These are phyloP conservation scores for Trichogramma evanescens DNA, from an alignment of 2,888 invertebrate genomes.

Conservation along the genomic window DNA sequence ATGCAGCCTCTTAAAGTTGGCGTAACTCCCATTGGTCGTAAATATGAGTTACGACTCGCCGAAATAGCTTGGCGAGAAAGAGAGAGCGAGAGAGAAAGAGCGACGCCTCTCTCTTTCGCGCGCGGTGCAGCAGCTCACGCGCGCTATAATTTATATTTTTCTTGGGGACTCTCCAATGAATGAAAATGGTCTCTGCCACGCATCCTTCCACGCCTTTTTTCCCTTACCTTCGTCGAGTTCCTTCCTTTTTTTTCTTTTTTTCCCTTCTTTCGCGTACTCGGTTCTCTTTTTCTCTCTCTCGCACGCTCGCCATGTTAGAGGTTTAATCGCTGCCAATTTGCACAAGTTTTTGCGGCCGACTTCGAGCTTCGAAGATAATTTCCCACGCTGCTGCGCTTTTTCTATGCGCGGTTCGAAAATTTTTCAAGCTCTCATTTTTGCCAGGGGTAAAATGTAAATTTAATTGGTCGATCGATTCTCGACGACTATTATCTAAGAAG, in stretches of 20 bases:
- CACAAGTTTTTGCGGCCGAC: too few species aligned
- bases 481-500: too few species aligned
- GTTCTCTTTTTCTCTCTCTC: too few species aligned
- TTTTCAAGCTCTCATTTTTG: too few species aligned
- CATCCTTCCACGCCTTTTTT: background rate
- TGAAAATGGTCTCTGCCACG: conserved; percentile 25
- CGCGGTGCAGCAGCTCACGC: conserved; percentile 14
- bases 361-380: too few species aligned
- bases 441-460: too few species aligned
- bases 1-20: conserved; percentile 43
- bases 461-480: too few species aligned
- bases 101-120: conserved; percentile 8
- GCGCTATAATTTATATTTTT: conserved; percentile 29
- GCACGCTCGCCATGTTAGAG: too few species aligned
- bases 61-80: conserved; percentile 33
- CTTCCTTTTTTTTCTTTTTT: background rate
- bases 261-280: background rate
- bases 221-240: background rate
- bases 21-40: conserved; percentile 42
- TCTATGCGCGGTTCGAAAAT: too few species aligned
- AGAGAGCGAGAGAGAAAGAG: background rate
- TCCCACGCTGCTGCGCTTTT: too few species aligned
- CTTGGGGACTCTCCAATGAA: conserved; percentile 29
- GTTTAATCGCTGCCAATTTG: too few species aligned
- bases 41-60: conserved; percentile 40